Base-by-base conservation (phyloP, 2,797 vertebrate species). In the Hirundo rustica region DNA sequence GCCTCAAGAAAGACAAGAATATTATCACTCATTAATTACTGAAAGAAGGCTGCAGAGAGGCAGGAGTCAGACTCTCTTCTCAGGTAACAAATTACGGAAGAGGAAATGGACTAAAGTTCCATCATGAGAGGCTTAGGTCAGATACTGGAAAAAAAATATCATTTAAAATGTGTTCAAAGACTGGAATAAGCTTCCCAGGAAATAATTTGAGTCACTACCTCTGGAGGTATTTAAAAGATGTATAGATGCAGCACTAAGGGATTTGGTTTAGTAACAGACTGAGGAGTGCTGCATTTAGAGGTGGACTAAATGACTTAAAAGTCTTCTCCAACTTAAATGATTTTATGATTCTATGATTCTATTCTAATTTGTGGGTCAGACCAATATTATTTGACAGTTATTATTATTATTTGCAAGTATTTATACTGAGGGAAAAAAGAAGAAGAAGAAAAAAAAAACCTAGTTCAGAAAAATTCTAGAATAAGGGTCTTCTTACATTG, bases 61-160 rank as follows among this genome's bases (percentile, higher is more conserved):
- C 2, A 1, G 16, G 11, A 13, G 3, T 47, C 4, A 2, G 9
- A 42, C 12, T 57, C 5, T 61, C 78, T 13, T 61, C 16, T 11
- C 11, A 62, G 14, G 22, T 32, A 29, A 10, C 13, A 71, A 65
- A n/a, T 4, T 4, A n/a, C 8, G 66, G 27, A 12, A 58, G 32
- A 85, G 7, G 12, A 77, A 67, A 67, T 7, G 16, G 13, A 40
- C 30, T 32, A 34, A 53, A 32, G 34, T 53, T 29, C 29, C 7
- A 5, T 16, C 14, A 34, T 11, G 13, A 32, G 17, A 54, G 25
- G 13, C 11, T 71, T 60, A 38, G 13, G 12, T 40, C 66, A 45
- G 18, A 29, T n/a, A 45, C 7, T 26, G 19, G 22, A 23, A 42
- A 77, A 51, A 16, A 40, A 4, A 3, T 32, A 26, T 51, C 23